A percentile compares a stretch with the other conserved stretches of the same genome.
Conservation (phyloP, 2,888 invertebrate species). For the Parthenolecanium corni region DNA sequence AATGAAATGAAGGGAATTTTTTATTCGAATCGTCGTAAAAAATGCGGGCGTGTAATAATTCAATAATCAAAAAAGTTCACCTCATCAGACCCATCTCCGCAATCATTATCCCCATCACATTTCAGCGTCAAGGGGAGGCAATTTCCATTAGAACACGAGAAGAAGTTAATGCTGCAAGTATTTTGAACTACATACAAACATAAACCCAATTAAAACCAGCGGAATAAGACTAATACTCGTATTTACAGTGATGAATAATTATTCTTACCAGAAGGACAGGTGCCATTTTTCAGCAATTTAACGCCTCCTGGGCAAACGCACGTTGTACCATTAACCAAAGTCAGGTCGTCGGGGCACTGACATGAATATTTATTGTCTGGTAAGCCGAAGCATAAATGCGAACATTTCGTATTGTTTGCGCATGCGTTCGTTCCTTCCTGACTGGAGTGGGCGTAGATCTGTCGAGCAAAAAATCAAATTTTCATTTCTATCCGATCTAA, state of each 20-base stretch:
- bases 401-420: conserved; percentile 49
- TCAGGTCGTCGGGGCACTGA: conserved; percentile 68
- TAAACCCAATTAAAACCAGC: not conserved
- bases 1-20: no score
- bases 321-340: conserved; percentile 43
- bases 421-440: conserved; percentile 67
- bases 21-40: no score
- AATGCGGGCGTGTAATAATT: no score
- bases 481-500: conserved; percentile 1
- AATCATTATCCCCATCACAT: conserved; percentile 58
- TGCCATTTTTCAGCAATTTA: conserved; percentile 52
- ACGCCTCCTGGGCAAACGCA: conserved; percentile 67
- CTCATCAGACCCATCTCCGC: conserved; percentile 54
- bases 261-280: conserved; percentile 46
- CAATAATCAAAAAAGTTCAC: conserved; percentile 29
- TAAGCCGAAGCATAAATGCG: conserved; percentile 64
- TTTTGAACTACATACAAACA: conserved; percentile 42
- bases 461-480: conserved; percentile 30
- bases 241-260: not conserved
- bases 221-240: not conserved
- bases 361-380: conserved; percentile 55
- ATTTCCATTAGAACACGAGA: conserved; percentile 45
- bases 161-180: conserved; percentile 47
- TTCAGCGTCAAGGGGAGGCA: conserved; percentile 51
- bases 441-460: conserved; percentile 59